A percentile compares a stretch with the other conserved stretches of the same genome.
These are phyloP conservation scores for Hormiphora californensis DNA, from an alignment of 37 sponge, comb jelly and placozoan species.

Conservation along the genomic window DNA sequence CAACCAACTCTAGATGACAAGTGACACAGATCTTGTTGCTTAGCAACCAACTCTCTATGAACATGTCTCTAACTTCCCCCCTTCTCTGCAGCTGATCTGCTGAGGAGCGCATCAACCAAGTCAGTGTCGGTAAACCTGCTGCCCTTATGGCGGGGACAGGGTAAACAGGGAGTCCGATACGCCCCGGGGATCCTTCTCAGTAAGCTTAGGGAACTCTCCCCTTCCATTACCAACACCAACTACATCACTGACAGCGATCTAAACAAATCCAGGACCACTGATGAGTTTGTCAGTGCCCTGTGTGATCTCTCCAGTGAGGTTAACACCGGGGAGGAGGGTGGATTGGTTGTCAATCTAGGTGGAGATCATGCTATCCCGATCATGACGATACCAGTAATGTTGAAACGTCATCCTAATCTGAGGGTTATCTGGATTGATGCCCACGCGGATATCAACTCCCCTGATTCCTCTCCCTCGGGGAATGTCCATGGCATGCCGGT, in stretches of 20 bases:
- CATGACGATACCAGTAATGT: not conserved
- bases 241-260: not conserved
- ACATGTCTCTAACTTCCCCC: no score
- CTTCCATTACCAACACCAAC: not conserved
- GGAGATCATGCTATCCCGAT: constrained; percentile 7
- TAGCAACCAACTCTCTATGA: no score
- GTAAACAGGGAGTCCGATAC: not conserved
- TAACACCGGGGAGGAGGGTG: not conserved
- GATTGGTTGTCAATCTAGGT: not conserved
- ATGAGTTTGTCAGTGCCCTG: not conserved
- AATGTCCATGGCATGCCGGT: constrained; percentile 23
- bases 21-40: no score
- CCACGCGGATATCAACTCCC: constrained; percentile 31
- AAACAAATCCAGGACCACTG: not conserved
- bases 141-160: not conserved
- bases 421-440: constrained; percentile 34
- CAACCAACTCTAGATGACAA: no score
- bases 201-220: not conserved
- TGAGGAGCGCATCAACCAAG: no score
- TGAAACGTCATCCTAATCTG: not conserved
- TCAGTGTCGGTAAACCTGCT: not conserved
- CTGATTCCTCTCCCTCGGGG: not conserved
- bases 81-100: no score
- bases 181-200: not conserved
- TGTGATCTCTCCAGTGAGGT: not conserved